These are phyloP conservation scores for Corynorhinus townsendii DNA, from an alignment of 2,113 vertebrate species.

Conservation along the genomic window DNA sequence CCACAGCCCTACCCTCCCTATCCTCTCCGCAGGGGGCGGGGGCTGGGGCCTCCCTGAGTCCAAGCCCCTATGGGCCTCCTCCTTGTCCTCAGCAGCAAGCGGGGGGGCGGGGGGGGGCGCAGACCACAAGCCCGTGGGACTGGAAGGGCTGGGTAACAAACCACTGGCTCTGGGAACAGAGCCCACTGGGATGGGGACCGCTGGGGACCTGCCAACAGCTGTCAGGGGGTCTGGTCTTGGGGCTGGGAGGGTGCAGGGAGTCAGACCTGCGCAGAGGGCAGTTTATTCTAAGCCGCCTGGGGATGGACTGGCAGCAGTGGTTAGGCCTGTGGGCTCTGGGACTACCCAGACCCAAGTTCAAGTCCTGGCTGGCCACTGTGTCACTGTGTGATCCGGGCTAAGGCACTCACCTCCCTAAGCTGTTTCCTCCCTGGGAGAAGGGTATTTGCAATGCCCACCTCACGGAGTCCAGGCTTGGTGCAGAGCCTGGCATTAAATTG, in stretches of 20 bases:
- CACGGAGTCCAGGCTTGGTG: background rate
- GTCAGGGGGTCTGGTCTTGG: background rate
- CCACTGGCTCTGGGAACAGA: constrained; percentile 50
- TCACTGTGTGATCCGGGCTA: background rate
- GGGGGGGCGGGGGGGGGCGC: background rate
- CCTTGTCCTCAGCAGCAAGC: background rate
- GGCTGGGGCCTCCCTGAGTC: background rate
- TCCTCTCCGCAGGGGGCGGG: background rate
- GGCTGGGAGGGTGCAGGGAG: background rate
- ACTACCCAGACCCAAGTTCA: background rate
- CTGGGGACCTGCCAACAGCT: constrained; percentile 19
- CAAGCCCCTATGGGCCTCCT: constrained; percentile 30
- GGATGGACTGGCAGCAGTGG: background rate
- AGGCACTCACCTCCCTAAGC: background rate
- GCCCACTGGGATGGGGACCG: constrained; percentile 37
- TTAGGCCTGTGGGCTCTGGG: background rate
- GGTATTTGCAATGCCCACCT: background rate
- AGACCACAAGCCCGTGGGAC: constrained; percentile 30
- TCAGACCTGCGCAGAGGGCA: background rate
- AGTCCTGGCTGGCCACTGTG: background rate
- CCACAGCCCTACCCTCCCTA: constrained; percentile 51
- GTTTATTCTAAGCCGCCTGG: background rate
- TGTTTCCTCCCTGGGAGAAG: background rate
- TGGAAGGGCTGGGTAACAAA: background rate
- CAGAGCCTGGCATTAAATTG: background rate